Percentiles rank a stretch among this genome's conserved stretches.
Evolutionary conservation across 2,113 vertebrate species (phyloP).

Genomic region (Bungarus multicinctus): DNA sequence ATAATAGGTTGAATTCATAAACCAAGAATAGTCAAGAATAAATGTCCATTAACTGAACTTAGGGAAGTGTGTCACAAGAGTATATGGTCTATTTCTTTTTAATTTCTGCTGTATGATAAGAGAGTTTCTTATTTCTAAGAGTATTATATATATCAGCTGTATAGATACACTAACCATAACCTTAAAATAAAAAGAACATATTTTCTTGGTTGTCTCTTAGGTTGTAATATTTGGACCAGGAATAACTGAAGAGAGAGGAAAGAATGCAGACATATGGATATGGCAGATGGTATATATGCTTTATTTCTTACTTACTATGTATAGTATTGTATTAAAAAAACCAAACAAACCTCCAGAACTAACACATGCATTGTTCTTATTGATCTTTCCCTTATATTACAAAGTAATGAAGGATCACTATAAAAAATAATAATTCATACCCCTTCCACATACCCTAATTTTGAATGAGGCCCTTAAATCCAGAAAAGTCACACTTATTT

Average conservation of each 20-base stretch:
- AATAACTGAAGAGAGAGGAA: conserved; percentile 60
- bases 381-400: neutral
- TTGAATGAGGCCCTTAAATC: neutral
- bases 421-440: neutral
- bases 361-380: neutral
- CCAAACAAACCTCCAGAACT: conserved; percentile 7
- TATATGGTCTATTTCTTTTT: conserved; percentile 38
- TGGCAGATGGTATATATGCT: conserved; percentile 86
- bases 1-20: neutral
- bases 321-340: conserved; percentile 25
- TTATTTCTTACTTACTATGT: neutral
- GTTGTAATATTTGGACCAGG: conserved; percentile 78
- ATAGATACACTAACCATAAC: neutral
- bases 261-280: conserved; percentile 83
- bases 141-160: neutral
- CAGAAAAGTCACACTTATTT: neutral
- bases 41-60: conserved; percentile 42
- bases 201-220: conserved; percentile 58
- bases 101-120: neutral
- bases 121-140: neutral
- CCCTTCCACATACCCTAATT: neutral
- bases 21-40: conserved; percentile 13
- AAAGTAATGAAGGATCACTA: neutral
- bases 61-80: conserved; percentile 46
- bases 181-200: neutral